Evolutionary conservation across 2,888 invertebrate genomes (phyloP), one percentile per base, ranked within the genome.

Genomic region (Conomelus anceps): DNA sequence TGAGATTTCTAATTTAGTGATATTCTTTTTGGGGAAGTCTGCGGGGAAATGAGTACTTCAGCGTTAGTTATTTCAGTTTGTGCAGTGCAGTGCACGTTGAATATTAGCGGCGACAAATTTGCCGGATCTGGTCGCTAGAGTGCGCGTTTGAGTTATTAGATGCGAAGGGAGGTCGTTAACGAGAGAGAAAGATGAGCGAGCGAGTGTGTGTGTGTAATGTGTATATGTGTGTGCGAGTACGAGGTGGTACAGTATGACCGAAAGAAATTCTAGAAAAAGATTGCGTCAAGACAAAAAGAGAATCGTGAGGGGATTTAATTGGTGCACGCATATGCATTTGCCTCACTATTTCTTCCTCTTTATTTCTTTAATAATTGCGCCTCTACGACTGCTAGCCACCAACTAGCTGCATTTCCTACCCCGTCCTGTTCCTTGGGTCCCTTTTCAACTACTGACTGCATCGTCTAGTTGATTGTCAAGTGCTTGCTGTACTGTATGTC

Each of bases 331-430:
- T 89, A 24, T 24, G 26, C 89, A 26, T 89, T 84, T 84, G 84
- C 24, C 26, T 84, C 85, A 85, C 23, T 4, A 22, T 86, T 89
- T 89, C 86, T 89, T 3, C 86, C 17, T 86, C 86, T 89, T 23
- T 86, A 23, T 89, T 87, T 86, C 84, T 88, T 6, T 89, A 24
- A 86, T 24, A 24, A 86, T 24, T 86, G 86, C 86, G 86, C 4
- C 87, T 22, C 87, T 87, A 26, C 23, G 87, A 23, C 87, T 22
- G 29, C 34, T n/a, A 34, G 4, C n/a, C n/a, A 63, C 63, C 63
- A 63, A 63, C 63, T 63, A 63, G 63, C 63, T 63, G 63, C 63
- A 63, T n/a, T 63, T 63, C n/a, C 63, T n/a, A 63, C n/a, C 63
- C 63, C n/a, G 63, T 63, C 63, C n/a, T n/a, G n/a, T n/a, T n/a